Evolutionary conservation across 2,797 vertebrate genomes (phyloP), one percentile per base, ranked within the genome.

Genomic region (Sarcophilus harrisii): DNA sequence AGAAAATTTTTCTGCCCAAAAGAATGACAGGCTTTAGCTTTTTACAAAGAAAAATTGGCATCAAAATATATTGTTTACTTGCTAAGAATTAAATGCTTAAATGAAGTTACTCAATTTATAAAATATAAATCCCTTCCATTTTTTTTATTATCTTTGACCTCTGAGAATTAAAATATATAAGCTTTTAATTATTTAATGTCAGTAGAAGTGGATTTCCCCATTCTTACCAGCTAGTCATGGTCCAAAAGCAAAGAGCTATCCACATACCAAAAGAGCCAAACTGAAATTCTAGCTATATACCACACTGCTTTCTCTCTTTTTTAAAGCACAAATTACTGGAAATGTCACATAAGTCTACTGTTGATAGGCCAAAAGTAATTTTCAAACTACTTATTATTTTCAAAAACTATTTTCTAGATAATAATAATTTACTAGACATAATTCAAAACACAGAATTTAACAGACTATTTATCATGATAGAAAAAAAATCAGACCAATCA

Each of bases 311-410:
- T 52, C 91, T 91, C 92, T 93, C 8, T 38, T 57, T 58, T 81
- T 24, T 90, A 89, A 14, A 57, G 93, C 94, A 96, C 45, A 95
- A 97, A 45, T 94, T 32, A n/a, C 0, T 45, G 73, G 59, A 59
- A 97, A 93, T 14, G 94, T 29, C 32, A 98, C 95, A 92, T 24
- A 93, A 12, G 3, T 59, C 49, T 93, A 49, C 94, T 95, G n/a
- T 89, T 94, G 49, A 92, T 0, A 94, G 27, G 45, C 28, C 52
- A 97, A 97, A 96, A 93, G 62, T 32, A 30, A 94, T 92, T 94
- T 94, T 91, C 89, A 96, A 95, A 94, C 57, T 91, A 94, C 57
- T 94, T 95, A 95, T 91, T 93, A 95, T 91, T 93, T 96, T 95
- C 66, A 96, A 94, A 81, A n/a, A 4, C 28, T 90, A 2, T 24